Evolutionary conservation across 2,888 invertebrate genomes (phyloP).

Genomic region (Lobophora halterata): DNA sequence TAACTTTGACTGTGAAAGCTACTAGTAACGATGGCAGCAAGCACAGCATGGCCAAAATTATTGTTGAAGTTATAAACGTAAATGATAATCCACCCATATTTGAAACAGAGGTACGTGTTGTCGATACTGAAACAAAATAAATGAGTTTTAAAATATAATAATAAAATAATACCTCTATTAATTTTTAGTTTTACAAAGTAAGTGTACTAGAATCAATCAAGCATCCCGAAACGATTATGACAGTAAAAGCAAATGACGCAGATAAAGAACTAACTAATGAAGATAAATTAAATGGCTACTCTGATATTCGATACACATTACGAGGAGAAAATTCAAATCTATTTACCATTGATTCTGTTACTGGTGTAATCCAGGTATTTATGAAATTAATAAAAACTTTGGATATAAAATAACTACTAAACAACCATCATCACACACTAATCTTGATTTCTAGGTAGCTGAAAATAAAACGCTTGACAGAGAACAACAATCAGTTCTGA

Average conservation of each 20-base stretch:
- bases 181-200: constrained; percentile 83
- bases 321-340: constrained; percentile 87
- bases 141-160: background rate
- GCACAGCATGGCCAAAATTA: constrained; percentile 84
- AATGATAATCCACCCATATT: constrained; percentile 90
- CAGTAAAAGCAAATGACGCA: constrained; percentile 86
- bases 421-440: background rate
- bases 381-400: background rate
- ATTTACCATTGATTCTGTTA: constrained; percentile 85
- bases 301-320: constrained; percentile 85
- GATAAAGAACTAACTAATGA: constrained; percentile 82
- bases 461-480: constrained; percentile 85
- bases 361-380: constrained; percentile 83
- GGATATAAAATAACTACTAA: background rate
- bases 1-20: constrained; percentile 80
- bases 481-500: constrained; percentile 85
- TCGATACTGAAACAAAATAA: background rate
- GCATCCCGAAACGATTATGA: constrained; percentile 84
- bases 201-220: constrained; percentile 86
- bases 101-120: constrained; percentile 77
- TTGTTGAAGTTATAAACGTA: constrained; percentile 86
- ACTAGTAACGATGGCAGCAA: constrained; percentile 75
- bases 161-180: constrained; percentile 1
- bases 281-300: constrained; percentile 82
- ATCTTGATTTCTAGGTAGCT: constrained; percentile 65